These are phyloP conservation scores for Rhabdophis nuchalis DNA, from an alignment of 2,797 vertebrate species.

Conservation along the genomic window DNA sequence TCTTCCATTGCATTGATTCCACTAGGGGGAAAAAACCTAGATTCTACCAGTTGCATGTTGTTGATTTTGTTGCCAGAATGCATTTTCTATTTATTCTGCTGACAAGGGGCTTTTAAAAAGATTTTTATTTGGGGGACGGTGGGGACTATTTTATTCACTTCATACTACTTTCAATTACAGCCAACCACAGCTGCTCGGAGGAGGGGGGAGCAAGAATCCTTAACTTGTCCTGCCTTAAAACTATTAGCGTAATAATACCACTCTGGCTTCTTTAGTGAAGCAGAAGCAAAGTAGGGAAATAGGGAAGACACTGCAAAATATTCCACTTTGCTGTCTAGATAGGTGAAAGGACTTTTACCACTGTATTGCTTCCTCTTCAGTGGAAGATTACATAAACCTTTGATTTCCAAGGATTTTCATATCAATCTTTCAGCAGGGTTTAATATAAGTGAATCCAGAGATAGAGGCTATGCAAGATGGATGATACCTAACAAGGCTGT, in stretches of 20 bases:
- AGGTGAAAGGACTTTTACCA: not conserved
- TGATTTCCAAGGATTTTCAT: not conserved
- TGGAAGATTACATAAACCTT: not conserved
- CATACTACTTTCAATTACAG: not conserved
- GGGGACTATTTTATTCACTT: not conserved
- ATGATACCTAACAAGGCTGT: not conserved
- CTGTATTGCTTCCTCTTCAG: not conserved
- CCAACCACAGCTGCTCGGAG: not conserved
- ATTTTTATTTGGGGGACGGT: not conserved
- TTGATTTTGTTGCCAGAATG: not conserved
- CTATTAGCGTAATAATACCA: not conserved
- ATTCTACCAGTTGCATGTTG: not conserved
- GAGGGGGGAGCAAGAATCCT: not conserved
- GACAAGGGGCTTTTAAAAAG: not conserved
- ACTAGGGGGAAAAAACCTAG: not conserved
- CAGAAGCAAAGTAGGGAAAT: not conserved
- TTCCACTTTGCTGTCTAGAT: not conserved
- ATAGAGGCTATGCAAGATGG: not conserved
- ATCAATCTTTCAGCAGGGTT: not conserved
- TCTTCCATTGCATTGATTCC: not conserved
- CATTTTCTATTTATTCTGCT: not conserved
- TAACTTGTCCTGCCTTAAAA: not conserved
- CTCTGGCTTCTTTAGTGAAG: not conserved
- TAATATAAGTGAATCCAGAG: not conserved
- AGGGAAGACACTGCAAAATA: not conserved